A percentile compares a stretch with the other conserved stretches of the same genome.
These are phyloP conservation scores for Lochmaea capreae DNA, from an alignment of 2,888 invertebrate genomes.

Conservation along the genomic window DNA sequence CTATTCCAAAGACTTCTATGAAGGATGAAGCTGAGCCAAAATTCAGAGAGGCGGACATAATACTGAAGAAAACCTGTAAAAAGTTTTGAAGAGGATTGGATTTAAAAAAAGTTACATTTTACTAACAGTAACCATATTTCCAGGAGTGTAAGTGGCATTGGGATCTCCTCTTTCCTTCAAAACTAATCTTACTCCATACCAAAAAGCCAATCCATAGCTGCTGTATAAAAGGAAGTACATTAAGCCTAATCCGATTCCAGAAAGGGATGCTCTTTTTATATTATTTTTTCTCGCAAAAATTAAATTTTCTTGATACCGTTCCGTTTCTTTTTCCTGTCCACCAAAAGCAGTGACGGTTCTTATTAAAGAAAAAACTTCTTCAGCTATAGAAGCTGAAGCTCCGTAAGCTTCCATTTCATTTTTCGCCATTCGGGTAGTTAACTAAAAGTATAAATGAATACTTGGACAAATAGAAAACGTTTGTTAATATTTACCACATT, in stretches of 20 bases:
- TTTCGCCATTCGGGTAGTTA: constrained; percentile 73
- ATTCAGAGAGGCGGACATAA: constrained; percentile 79
- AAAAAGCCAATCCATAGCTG: constrained; percentile 84
- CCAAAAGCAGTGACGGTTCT: constrained; percentile 84
- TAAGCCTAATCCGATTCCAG: constrained; percentile 77
- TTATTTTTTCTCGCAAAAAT: constrained; percentile 74
- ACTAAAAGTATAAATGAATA: constrained; percentile 62
- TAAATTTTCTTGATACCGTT: constrained; percentile 75
- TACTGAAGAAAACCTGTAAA: constrained; percentile 81
- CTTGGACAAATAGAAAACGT: background rate
- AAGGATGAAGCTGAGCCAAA: constrained; percentile 88
- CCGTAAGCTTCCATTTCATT: constrained; percentile 80
- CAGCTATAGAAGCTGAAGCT: constrained; percentile 80
- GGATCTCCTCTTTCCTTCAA: constrained; percentile 67
- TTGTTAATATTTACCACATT: constrained; percentile 69
- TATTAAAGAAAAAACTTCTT: constrained; percentile 81
- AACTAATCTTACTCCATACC: constrained; percentile 81
- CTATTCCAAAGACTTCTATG: constrained; percentile 82
- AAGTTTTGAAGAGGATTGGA: background rate
- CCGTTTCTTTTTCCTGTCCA: constrained; percentile 77
- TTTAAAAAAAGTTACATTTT: background rate
- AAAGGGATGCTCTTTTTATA: constrained; percentile 76
- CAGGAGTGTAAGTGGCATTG: constrained; percentile 69
- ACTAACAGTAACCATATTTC: constrained; percentile 79
- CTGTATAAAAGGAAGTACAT: constrained; percentile 83